Evolutionary conservation across 2,888 invertebrate species (phyloP), one percentile per base, ranked within the genome.

Genomic region (Anaspis maculata): DNA sequence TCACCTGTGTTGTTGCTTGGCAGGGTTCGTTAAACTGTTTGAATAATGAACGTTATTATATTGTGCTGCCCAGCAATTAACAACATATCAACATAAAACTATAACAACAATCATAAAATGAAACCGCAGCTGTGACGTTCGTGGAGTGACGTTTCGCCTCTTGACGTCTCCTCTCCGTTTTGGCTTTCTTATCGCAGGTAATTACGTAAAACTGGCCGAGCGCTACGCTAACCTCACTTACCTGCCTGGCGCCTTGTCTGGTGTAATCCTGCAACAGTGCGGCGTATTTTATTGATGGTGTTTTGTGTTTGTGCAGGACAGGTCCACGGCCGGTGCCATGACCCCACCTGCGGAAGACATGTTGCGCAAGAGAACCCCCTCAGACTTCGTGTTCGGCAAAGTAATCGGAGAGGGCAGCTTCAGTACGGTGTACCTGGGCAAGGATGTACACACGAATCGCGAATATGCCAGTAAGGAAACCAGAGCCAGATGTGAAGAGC

Each of bases 341-440:
- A 61, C 57, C 58, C 56, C 59, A 28, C 63, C 57, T 42, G 56
- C 56, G 43, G 52, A 57, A 61, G 70, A 55, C 51, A 68, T 42
- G 56, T 60, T 73, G 27, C 68, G 74, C 29, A 88, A 85, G 61
- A 73, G 81, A 53, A 77, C 79, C 12, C 79, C 90, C 33, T 80
- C 83, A 59, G 95, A 97, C 69, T 97, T 87, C 64, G 83, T 88
- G 56, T 98, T 98, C 70, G 90, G 92, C 37, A 90, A 89, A 71
- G 77, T 87, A 42, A 84, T 98, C 53, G 97, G 97, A 44, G 96
- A 97, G 67, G 97, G 97, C 45, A 94, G 95, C 62, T 98, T 89
- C 66, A 95, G 95, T 54, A 89, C 87, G 39, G 97, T 96, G 31
- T 95, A 89, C 66, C 74, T 92, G 48, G 92, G 91, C 30, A 89